Percentiles rank a stretch among this genome's conserved stretches.
Conservation (phyloP, 1,140 invertebrate genomes). For the Macrobrachium nipponense region DNA sequence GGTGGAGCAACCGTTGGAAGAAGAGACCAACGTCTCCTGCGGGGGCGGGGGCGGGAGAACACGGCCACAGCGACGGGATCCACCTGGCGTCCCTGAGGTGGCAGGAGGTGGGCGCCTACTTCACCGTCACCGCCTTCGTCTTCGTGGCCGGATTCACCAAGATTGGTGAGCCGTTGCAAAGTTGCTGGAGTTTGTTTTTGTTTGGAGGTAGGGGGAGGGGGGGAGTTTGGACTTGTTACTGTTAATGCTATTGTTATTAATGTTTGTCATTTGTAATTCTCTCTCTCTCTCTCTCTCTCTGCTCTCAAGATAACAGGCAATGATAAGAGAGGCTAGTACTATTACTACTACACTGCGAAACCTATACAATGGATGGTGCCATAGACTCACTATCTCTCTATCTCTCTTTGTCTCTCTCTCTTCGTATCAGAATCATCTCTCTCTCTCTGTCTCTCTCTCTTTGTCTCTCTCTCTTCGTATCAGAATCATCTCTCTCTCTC, state of each 20-base stretch:
- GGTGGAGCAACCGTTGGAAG: background rate
- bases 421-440: too few relatives aligned
- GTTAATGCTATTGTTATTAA: background rate
- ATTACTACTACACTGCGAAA: background rate
- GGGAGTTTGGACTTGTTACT: background rate
- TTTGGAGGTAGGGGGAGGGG: too few relatives aligned
- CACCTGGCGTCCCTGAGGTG: slow-evolving; percentile 72
- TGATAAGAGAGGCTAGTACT: too few relatives aligned
- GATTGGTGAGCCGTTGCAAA: slow-evolving; percentile 71
- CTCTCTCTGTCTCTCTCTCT: slow-evolving; percentile 3
- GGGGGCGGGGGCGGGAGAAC: slow-evolving; percentile 17
- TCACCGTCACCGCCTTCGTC: slow-evolving; percentile 74
- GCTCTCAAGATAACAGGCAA: too few relatives aligned
- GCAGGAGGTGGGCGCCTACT: slow-evolving; percentile 73
- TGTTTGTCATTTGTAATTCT: background rate
- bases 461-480: background rate
- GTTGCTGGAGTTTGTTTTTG: background rate
- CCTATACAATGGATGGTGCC: background rate
- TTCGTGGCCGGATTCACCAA: slow-evolving; percentile 75
- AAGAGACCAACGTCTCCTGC: background rate
- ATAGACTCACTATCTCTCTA: background rate
- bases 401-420: slow-evolving; percentile 1
- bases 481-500: background rate
- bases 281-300: background rate
- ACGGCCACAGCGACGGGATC: slow-evolving; percentile 65